A percentile compares a stretch with the other conserved stretches of the same genome.
Evolutionary conservation across 2,888 invertebrate genomes (phyloP).

Genomic region (Cataglyphis albicans): DNA sequence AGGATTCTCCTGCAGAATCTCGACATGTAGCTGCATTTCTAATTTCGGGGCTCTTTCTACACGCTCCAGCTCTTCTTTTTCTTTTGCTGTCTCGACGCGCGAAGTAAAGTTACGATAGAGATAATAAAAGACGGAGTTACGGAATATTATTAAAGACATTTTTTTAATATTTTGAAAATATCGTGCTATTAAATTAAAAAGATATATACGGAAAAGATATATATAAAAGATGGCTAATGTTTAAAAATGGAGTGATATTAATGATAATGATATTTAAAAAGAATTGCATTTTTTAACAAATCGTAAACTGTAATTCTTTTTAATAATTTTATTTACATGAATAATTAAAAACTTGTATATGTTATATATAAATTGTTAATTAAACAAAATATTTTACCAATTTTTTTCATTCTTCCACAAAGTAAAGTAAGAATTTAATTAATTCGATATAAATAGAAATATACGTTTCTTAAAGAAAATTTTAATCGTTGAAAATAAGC

Average conservation of each 20-base stretch:
- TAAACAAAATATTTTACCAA: not conserved
- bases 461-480: not conserved
- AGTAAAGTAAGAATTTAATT: not conserved
- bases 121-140: not conserved
- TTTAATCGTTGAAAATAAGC: not conserved
- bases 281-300: not conserved
- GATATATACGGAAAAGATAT: not conserved
- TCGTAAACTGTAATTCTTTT: not conserved
- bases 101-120: conserved; percentile 25
- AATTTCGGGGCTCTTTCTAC: conserved; percentile 42
- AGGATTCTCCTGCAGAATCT: conserved; percentile 37
- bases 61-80: not conserved
- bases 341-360: not conserved
- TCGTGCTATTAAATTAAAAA: conserved; percentile 30
- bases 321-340: not conserved
- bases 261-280: not conserved
- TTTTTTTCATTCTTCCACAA: not conserved
- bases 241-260: not conserved
- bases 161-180: conserved; percentile 8
- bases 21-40: conserved; percentile 32
- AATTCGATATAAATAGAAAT: not conserved
- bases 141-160: conserved; percentile 26
- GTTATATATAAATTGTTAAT: not conserved
- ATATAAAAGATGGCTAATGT: not conserved
- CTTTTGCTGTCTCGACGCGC: conserved; percentile 18